Conservation (phyloP, 1,140 invertebrate species). For the Oreohelix idahoensis region DNA sequence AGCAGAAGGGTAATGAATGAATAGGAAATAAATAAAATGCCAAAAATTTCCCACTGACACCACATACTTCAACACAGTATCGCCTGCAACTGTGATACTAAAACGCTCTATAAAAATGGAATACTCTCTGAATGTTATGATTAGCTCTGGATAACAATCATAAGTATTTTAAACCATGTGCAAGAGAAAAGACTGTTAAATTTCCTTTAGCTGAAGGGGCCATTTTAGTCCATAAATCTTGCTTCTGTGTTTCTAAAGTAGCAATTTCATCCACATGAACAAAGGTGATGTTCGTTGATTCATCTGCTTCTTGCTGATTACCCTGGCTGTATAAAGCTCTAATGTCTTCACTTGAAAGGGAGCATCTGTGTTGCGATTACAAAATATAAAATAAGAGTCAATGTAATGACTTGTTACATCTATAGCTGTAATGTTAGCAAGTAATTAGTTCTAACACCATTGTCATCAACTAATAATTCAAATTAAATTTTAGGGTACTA, state of each 20-base stretch:
- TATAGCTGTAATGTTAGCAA: not conserved
- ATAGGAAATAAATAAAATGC: too few species aligned
- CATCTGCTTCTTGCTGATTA: slow-evolving; percentile 69
- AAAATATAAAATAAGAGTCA: not conserved
- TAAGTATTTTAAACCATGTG: slow-evolving; percentile 16
- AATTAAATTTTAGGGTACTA: too few species aligned
- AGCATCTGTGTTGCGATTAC: slow-evolving; percentile 53
- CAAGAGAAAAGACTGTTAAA: slow-evolving; percentile 49
- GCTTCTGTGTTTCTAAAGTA: slow-evolving; percentile 46
- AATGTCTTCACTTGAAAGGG: slow-evolving; percentile 58
- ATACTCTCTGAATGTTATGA: too few species aligned
- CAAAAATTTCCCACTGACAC: too few species aligned
- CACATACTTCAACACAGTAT: too few species aligned
- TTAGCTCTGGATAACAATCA: too few species aligned
- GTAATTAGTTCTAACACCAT: too few species aligned
- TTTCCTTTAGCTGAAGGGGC: slow-evolving; percentile 71
- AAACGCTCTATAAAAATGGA: too few species aligned
- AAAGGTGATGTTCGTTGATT: slow-evolving; percentile 66
- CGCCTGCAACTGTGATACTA: too few species aligned
- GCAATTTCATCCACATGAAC: slow-evolving; percentile 53
- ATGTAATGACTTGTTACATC: not conserved
- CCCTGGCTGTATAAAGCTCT: slow-evolving; percentile 61
- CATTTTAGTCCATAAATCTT: slow-evolving; percentile 60
- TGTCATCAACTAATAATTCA: too few species aligned
- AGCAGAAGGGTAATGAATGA: too few species aligned